Evolutionary conservation across 2,113 vertebrate genomes (phyloP).

Genomic region (Cryptomyrus ogoouensis): DNA sequence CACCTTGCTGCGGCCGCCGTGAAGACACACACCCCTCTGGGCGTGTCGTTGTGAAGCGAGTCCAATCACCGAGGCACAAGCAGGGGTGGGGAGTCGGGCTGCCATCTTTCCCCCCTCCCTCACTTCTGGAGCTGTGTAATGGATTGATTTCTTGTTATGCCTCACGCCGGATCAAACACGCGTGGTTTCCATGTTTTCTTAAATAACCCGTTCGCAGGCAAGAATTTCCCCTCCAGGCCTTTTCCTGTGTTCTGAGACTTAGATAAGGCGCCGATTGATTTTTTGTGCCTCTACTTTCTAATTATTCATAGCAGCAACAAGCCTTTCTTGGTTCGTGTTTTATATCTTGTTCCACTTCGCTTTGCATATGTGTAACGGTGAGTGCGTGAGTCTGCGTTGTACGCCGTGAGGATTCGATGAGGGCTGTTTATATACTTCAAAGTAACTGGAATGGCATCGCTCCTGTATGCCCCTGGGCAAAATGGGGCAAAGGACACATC

Average conservation of each 20-base stretch:
- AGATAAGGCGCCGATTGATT: conserved; percentile 1
- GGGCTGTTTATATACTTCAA: not conserved
- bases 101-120: not conserved
- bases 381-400: not conserved
- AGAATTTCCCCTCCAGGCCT: not conserved
- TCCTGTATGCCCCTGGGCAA: not conserved
- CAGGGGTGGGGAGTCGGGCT: not conserved
- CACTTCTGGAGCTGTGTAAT: not conserved
- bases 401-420: not conserved
- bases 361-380: not conserved
- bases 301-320: not conserved
- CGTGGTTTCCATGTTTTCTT: conserved; percentile 1
- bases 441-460: not conserved
- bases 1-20: not conserved
- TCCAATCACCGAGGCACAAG: not conserved
- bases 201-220: not conserved
- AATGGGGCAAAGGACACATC: not conserved
- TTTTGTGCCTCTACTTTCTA: not conserved
- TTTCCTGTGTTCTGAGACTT: not conserved
- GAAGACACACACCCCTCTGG: not conserved
- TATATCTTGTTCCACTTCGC: not conserved
- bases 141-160: conserved; percentile 8
- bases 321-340: not conserved
- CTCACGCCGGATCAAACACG: not conserved
- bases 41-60: not conserved